phyloP scores from a whole-genome alignment of 37 sponge, comb jelly and placozoan genomes.

The Crambe crambe region DNA sequence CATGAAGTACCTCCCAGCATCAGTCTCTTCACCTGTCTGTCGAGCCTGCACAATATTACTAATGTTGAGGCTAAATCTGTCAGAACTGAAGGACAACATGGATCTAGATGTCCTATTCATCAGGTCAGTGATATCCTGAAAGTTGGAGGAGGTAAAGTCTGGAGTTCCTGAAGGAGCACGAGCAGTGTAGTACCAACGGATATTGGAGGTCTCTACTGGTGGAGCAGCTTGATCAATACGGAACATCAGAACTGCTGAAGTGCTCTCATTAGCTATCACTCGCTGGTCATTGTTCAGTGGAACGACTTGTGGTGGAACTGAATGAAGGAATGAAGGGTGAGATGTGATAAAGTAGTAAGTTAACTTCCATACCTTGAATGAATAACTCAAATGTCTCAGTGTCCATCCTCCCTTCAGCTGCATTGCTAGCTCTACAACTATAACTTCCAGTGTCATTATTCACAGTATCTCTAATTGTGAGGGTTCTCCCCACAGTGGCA shows the following conservation, averaged over 20 bases:
- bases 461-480: conserved; percentile 23
- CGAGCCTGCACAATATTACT: conserved; percentile 22
- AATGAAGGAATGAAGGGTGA: not conserved
- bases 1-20: conserved; percentile 69
- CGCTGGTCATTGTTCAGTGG: conserved; percentile 6
- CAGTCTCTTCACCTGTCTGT: conserved; percentile 20
- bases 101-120: conserved; percentile 32
- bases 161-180: not conserved
- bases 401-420: conserved; percentile 13
- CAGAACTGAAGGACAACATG: conserved; percentile 13
- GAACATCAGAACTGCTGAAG: conserved; percentile 25
- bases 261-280: conserved; percentile 22
- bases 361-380: conserved; percentile 35
- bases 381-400: conserved; percentile 9
- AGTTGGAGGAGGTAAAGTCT: not conserved
- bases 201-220: conserved; percentile 14
- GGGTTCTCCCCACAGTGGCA: conserved; percentile 19
- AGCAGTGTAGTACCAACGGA: conserved; percentile 55
- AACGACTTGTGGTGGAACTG: conserved; percentile 70
- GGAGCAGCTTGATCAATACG: conserved; percentile 51
- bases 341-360: not conserved
- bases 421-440: conserved; percentile 51
- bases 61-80: conserved; percentile 16
- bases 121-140: conserved; percentile 36
- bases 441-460: conserved; percentile 43